Percentiles rank a stretch among this genome's conserved stretches.
Evolutionary conservation across 2,888 invertebrate genomes (phyloP).

Genomic region (Neria commutata): DNA sequence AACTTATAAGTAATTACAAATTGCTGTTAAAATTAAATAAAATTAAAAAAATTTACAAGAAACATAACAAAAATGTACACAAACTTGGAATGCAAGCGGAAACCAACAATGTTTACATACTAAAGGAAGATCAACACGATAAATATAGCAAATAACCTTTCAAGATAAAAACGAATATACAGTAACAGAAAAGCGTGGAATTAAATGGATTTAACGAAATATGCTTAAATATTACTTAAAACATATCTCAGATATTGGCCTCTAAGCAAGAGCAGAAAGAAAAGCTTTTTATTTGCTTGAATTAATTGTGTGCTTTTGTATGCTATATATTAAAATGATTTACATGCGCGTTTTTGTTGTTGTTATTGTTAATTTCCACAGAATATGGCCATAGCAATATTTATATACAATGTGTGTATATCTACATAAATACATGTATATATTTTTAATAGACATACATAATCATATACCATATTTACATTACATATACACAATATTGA

Average conservation of each 20-base stretch:
- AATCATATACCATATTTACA: slow-evolving; percentile 33
- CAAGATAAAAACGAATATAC: background rate
- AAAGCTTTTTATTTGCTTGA: slow-evolving; percentile 10
- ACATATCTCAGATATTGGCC: slow-evolving; percentile 53
- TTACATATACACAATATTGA: slow-evolving; percentile 29
- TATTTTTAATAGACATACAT: slow-evolving; percentile 34
- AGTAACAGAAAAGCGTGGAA: background rate
- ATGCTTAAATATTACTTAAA: slow-evolving; percentile 24
- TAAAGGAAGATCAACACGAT: background rate
- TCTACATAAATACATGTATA: slow-evolving; percentile 12
- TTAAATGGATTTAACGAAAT: background rate
- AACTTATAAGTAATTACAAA: background rate
- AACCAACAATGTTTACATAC: background rate
- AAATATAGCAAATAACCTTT: background rate
- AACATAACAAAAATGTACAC: background rate
- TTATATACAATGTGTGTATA: slow-evolving; percentile 32
- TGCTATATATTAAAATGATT: background rate
- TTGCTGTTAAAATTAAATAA: background rate
- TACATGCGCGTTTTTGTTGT: too few species aligned
- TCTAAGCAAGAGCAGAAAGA: slow-evolving; percentile 31
- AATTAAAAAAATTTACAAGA: background rate
- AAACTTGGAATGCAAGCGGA: background rate
- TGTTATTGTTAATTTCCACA: background rate
- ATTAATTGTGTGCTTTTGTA: background rate
- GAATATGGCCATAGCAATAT: too few species aligned